Conservation (phyloP, 2,888 invertebrate genomes). For the Dicyrtoma fusca region DNA sequence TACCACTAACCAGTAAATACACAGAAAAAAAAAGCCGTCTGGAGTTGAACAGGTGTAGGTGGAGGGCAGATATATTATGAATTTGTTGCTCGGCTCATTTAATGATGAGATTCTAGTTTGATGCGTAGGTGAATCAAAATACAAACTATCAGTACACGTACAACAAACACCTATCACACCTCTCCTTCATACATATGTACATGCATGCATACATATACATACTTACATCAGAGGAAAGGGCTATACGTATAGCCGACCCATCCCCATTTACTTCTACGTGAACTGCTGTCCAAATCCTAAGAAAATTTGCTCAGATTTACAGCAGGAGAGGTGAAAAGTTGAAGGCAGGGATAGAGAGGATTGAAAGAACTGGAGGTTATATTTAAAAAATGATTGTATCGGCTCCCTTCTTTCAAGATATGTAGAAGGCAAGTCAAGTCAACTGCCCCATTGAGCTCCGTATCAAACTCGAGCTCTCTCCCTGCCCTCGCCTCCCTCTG, state of each 20-base stretch:
- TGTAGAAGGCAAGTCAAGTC: no score
- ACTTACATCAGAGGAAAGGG: neutral
- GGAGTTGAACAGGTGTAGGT: constrained; percentile 13
- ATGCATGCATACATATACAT: constrained; percentile 3
- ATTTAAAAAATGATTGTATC: constrained; percentile 4
- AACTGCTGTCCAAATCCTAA: no score
- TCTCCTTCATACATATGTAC: neutral
- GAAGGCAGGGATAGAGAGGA: neutral
- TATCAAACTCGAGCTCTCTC: no score
- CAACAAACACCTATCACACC: no score
- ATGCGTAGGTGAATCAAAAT: constrained; percentile 26
- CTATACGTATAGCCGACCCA: neutral
- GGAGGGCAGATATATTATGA: constrained; percentile 1
- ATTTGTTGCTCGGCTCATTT: neutral
- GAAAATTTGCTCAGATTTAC: constrained; percentile 3
- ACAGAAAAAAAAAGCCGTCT: constrained; percentile 1
- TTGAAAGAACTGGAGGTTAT: constrained; percentile 7
- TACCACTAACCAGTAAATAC: neutral
- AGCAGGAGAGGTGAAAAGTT: neutral
- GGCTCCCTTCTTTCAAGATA: no score
- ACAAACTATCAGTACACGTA: neutral
- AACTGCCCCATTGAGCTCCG: constrained; percentile 18
- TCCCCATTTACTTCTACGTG: no score
- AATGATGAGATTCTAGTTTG: constrained; percentile 6
- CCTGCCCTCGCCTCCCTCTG: no score